Evolutionary conservation across 2,113 vertebrate species (phyloP).

Genomic region (Paraplagusia blochii): DNA sequence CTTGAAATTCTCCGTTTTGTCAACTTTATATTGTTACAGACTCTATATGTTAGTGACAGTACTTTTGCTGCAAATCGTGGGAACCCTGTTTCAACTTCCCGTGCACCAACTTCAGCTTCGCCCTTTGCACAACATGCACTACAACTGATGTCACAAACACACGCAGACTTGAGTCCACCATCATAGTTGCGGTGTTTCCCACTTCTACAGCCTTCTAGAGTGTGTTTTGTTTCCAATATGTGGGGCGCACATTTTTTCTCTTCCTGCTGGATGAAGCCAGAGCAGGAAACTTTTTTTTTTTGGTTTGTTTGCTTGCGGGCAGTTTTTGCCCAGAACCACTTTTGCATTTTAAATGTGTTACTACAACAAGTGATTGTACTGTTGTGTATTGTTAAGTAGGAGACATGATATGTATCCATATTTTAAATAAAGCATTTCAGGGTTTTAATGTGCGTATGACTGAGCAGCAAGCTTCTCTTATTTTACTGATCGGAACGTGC

Average conservation of each 20-base stretch:
- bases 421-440: slow-evolving; percentile 80
- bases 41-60: too few relatives aligned
- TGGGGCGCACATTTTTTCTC: slow-evolving; percentile 33
- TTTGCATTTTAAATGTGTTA: slow-evolving; percentile 73
- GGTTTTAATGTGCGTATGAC: slow-evolving; percentile 40
- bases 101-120: slow-evolving; percentile 43
- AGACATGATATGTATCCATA: slow-evolving; percentile 73
- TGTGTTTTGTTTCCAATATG: slow-evolving; percentile 30
- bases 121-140: slow-evolving; percentile 22
- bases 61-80: neutral
- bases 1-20: too few relatives aligned
- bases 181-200: slow-evolving; percentile 57
- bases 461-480: too few relatives aligned
- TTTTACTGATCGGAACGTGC: too few relatives aligned
- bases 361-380: slow-evolving; percentile 74
- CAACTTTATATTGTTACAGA: too few relatives aligned
- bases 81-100: slow-evolving; percentile 41
- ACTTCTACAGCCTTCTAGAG: slow-evolving; percentile 42
- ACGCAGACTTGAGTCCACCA: slow-evolving; percentile 8
- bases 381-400: slow-evolving; percentile 73
- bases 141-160: slow-evolving; percentile 22
- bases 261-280: slow-evolving; percentile 42
- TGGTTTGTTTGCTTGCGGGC: slow-evolving; percentile 53
- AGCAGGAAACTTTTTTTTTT: slow-evolving; percentile 20
- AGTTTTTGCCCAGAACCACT: slow-evolving; percentile 55